A percentile compares a stretch with the other conserved stretches of the same genome.
Conservation (phyloP, 2,888 invertebrate species). For the Drosophila meridionalis region DNA sequence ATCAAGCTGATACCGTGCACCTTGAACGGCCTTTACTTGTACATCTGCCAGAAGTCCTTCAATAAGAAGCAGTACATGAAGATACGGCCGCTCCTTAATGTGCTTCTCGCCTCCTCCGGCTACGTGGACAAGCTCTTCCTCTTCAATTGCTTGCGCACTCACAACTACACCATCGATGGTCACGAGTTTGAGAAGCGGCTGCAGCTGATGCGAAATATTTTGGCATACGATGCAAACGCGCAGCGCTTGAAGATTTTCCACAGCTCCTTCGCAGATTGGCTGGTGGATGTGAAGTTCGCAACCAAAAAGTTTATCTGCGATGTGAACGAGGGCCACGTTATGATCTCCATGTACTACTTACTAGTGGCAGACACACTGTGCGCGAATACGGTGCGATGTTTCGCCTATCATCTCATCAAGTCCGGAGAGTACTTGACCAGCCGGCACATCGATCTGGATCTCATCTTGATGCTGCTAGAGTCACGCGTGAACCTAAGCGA, state of each 20-base stretch:
- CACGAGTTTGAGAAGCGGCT: constrained; percentile 93
- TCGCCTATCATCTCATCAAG: constrained; percentile 89
- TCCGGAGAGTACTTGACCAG: constrained; percentile 88
- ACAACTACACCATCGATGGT: constrained; percentile 90
- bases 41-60: constrained; percentile 97
- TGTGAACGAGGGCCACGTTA: constrained; percentile 94
- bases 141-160: constrained; percentile 92
- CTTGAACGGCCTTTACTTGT: constrained; percentile 96
- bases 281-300: constrained; percentile 98
- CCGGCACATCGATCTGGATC: constrained; percentile 83
- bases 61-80: constrained; percentile 95
- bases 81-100: constrained; percentile 93
- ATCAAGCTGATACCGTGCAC: constrained; percentile 98
- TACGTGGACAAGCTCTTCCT: constrained; percentile 93
- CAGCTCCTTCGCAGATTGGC: constrained; percentile 97
- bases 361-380: constrained; percentile 89
- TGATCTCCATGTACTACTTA: constrained; percentile 93
- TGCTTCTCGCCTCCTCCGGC: constrained; percentile 93
- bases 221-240: constrained; percentile 83
- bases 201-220: constrained; percentile 89
- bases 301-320: constrained; percentile 97
- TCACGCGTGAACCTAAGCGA: constrained; percentile 84
- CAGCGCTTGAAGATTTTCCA: constrained; percentile 90
- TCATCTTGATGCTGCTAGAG: constrained; percentile 84
- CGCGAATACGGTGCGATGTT: constrained; percentile 91